Base-by-base conservation (phyloP, 2,113 vertebrate species). In the Varanus salvator region DNA sequence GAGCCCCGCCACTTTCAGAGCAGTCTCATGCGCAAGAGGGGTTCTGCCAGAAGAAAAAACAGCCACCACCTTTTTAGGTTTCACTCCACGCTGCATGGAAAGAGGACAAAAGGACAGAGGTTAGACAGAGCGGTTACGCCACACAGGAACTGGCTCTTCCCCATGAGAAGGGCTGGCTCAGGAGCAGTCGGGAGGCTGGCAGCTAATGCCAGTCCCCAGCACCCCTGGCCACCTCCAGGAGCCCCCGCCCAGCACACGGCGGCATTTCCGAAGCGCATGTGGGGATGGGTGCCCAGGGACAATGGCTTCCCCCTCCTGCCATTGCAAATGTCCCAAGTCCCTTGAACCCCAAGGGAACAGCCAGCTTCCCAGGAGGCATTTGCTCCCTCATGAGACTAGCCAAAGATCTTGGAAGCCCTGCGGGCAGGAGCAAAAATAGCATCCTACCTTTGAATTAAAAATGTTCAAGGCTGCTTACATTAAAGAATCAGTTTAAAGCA, bases 11-110 rank as follows among this genome's bases (percentile, higher is more conserved):
- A 87, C 66, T 85, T 85, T 1, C 44, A 8, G 23, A 57, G 72
- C 57, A 8, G 15, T 7, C 11, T 69, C 93, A 94, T 95, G 94
- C 93, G 19, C 74, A 83, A 31, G 0, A 27, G 78, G 78, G 86
- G 34, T 23, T 69, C 21, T 14, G 89, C 78, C 57, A 86, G 92
- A 80, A 86, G 93, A 90, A 97, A 95, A 97, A 97, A 97, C 97
- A 97, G 97, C 97, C 98, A 91, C 91, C 98, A 99, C 98, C 98
- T 99, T 99, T 97, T 98, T 99, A 89, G 98, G 97, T 94, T 99
- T 99, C 92, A 96, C 90, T 98, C 98, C 98, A 93, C 98, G 98
- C 98, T 99, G 98, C 98, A 87, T 98, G 96, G 95, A 92, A 92
- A 95, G 94, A 94, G 95, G 95, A 95, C 52, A 97, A 96, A 86